These are phyloP conservation scores for Apamea epomidion DNA, from an alignment of 2,888 invertebrate genomes.

Conservation along the genomic window DNA sequence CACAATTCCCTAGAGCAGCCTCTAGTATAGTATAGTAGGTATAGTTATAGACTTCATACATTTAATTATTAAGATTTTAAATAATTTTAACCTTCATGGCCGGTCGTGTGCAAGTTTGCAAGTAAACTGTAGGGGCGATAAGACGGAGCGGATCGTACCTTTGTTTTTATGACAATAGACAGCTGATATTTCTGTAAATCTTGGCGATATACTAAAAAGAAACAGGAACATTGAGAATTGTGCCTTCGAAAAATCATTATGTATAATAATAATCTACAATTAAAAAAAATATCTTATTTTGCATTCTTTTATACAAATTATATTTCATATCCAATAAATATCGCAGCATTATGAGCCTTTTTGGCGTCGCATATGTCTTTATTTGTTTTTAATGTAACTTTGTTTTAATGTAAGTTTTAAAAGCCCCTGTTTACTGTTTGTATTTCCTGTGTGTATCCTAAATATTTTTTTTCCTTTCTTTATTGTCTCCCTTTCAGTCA, in stretches of 20 bases:
- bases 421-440: too few species aligned
- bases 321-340: not conserved
- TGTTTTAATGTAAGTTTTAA: too few species aligned
- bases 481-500: not conserved
- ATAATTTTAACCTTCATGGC: not conserved
- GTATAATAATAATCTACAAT: not conserved
- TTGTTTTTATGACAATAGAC: not conserved
- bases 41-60: conserved; percentile 1
- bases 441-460: too few species aligned
- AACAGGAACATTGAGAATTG: not conserved
- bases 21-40: not conserved
- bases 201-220: not conserved
- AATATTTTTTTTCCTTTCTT: too few species aligned
- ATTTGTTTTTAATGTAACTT: too few species aligned
- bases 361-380: too few species aligned
- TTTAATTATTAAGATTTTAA: not conserved
- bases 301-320: not conserved
- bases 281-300: not conserved
- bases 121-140: not conserved
- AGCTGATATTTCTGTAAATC: not conserved
- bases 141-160: not conserved
- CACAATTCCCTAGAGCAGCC: not conserved
- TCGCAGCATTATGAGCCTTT: too few species aligned
- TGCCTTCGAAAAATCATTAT: not conserved
- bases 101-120: conserved; percentile 20